Percentiles rank a stretch among this genome's conserved stretches.
Conservation (phyloP, 2,797 vertebrate species). For the Numenius phaeopus region DNA sequence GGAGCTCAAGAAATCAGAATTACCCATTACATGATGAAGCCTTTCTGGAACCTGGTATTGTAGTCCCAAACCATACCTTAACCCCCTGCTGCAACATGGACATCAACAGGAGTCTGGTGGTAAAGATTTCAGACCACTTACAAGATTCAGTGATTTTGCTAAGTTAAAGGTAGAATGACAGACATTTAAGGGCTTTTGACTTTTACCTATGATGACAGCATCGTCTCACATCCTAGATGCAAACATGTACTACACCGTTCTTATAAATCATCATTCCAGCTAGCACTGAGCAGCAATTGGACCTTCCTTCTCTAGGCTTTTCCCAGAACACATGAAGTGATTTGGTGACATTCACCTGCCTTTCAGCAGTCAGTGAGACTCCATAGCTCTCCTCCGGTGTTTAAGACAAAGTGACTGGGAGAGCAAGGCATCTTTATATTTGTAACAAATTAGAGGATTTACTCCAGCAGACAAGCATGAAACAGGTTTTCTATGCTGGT, state of each 20-base stretch:
- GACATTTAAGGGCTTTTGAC: neutral
- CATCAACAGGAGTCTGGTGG: neutral
- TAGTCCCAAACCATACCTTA: neutral
- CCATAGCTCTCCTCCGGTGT: neutral
- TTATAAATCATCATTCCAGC: neutral
- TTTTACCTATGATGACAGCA: neutral
- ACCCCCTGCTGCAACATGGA: neutral
- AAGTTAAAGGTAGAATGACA: neutral
- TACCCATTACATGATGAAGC: neutral
- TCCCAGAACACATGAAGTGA: neutral
- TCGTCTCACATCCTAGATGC: neutral
- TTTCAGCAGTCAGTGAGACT: neutral
- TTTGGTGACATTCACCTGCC: neutral
- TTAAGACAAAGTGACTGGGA: neutral
- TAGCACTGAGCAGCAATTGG: neutral
- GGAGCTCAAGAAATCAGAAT: neutral
- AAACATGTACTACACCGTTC: neutral
- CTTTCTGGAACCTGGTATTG: neutral
- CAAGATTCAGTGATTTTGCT: neutral
- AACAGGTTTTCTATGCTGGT: conserved; percentile 17
- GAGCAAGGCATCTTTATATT: neutral
- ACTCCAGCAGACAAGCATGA: conserved; percentile 24
- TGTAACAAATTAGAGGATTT: neutral
- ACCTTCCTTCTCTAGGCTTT: neutral
- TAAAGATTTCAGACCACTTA: neutral